These are phyloP conservation scores for Darevskia mixta DNA, from an alignment of 2,797 vertebrate species.

Conservation along the genomic window DNA sequence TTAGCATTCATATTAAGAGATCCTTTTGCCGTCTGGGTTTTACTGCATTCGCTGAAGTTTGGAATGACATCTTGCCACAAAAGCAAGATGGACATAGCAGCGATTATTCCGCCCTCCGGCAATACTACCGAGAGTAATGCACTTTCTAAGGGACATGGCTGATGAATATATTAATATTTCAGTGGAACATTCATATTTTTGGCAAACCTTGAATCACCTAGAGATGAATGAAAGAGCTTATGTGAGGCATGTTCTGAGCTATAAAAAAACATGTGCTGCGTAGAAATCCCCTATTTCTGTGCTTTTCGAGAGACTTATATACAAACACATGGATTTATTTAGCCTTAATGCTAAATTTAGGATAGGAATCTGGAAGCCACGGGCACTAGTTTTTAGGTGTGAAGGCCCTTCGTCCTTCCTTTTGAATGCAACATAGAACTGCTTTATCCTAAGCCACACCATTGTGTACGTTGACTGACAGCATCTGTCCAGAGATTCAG, in stretches of 20 bases:
- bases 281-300: background rate
- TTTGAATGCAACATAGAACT: background rate
- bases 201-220: background rate
- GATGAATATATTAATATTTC: background rate
- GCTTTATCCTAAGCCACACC: too few relatives aligned
- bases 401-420: background rate
- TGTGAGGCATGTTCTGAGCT: background rate
- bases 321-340: background rate
- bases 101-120: conserved; percentile 10
- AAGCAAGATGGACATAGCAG: conserved; percentile 5
- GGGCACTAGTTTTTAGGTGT: background rate
- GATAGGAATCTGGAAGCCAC: background rate
- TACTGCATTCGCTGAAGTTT: background rate
- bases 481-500: too few relatives aligned
- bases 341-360: background rate
- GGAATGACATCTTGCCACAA: background rate
- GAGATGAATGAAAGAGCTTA: background rate
- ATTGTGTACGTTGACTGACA: too few relatives aligned
- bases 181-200: conserved; percentile 13
- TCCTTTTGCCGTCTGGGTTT: background rate
- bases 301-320: background rate
- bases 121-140: background rate
- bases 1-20: conserved; percentile 24
- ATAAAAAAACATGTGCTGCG: background rate
- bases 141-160: background rate